phyloP scores from a whole-genome alignment of 2,888 invertebrate genomes.

The Calliphora vomitoria region DNA sequence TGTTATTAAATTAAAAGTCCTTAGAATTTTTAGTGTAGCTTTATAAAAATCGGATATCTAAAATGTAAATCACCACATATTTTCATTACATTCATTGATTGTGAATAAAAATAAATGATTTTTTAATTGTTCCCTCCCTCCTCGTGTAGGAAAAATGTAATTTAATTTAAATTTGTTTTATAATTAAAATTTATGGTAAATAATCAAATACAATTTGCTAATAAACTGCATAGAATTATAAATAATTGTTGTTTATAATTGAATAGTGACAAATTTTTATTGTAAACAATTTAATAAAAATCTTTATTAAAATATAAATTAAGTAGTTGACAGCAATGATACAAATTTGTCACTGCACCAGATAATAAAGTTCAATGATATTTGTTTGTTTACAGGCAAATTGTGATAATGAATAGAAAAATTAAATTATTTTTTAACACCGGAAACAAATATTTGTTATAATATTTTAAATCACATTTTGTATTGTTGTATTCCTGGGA shows the following conservation, averaged over 20 bases:
- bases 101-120: background rate
- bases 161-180: constrained; percentile 39
- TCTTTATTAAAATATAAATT: too few relatives aligned
- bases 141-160: background rate
- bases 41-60: background rate
- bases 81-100: background rate
- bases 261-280: background rate
- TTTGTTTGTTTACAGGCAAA: too few relatives aligned
- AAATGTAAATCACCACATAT: background rate
- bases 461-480: background rate
- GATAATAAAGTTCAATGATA: too few relatives aligned
- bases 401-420: too few relatives aligned
- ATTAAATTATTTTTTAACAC: background rate
- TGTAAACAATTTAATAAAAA: too few relatives aligned
- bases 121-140: background rate
- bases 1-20: too few relatives aligned
- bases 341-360: background rate
- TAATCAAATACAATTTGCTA: background rate
- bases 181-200: constrained; percentile 33
- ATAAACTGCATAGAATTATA: background rate
- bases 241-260: constrained; percentile 14
- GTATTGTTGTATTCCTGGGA: background rate
- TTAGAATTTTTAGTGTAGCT: background rate
- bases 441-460: background rate
- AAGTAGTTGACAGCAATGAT: background rate